Evolutionary conservation across 2,888 invertebrate genomes (phyloP).

Genomic region (Bhutanitis thaidina): DNA sequence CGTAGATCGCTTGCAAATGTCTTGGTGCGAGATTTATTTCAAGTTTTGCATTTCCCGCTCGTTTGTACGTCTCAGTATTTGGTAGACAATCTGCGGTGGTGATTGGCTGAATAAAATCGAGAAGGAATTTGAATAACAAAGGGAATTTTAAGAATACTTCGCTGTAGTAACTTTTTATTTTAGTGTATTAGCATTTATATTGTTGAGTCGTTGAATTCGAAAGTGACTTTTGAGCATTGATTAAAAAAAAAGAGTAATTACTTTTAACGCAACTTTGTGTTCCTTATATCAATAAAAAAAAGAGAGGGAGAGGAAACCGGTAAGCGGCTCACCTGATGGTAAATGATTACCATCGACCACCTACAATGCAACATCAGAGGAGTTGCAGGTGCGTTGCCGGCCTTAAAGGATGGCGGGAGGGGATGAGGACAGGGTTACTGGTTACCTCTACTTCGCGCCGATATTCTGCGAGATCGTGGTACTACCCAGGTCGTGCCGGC

Average conservation of each 20-base stretch:
- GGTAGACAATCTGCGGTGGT: slow-evolving; percentile 35
- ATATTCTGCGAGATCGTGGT: no score
- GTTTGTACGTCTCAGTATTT: slow-evolving; percentile 39
- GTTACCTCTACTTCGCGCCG: no score
- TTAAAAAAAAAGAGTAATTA: not conserved
- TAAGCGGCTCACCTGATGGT: no score
- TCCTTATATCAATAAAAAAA: no score
- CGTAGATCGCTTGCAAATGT: slow-evolving; percentile 40
- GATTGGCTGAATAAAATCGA: slow-evolving; percentile 50
- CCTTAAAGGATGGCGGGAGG: no score
- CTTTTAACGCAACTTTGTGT: not conserved
- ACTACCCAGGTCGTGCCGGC: no score
- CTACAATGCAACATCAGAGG: no score
- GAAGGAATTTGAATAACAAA: slow-evolving; percentile 31
- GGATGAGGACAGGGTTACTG: no score
- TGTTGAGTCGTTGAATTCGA: slow-evolving; percentile 4
- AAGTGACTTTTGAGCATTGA: not conserved
- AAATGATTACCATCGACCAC: no score
- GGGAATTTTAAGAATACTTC: slow-evolving; percentile 19
- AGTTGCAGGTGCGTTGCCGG: no score
- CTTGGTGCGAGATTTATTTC: slow-evolving; percentile 63
- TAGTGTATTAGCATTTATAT: slow-evolving; percentile 16
- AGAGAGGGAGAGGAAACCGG: no score
- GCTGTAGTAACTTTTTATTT: slow-evolving; percentile 9
- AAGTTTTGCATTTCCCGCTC: slow-evolving; percentile 57